Base-by-base conservation (phyloP, 2,113 vertebrate species). In the Callospermophilus lateralis region DNA sequence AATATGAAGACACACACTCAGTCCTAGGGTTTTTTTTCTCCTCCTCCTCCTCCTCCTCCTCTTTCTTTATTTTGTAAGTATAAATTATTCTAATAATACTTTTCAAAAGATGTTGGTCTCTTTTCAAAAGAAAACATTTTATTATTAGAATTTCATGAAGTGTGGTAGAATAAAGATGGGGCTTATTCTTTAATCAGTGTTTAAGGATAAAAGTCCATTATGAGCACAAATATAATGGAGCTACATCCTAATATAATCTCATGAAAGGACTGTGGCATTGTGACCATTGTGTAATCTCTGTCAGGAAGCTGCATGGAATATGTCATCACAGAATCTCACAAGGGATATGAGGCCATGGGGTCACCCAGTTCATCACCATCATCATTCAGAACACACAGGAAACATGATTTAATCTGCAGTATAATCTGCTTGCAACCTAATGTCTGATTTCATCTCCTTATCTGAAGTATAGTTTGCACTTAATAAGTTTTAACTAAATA, bases 81-180 rank as follows among this genome's bases (percentile, higher is more conserved):
- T 51, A 11, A 91, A 68, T 92, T 58, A 68, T 39, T 67, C 42
- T 65, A 72, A 89, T 78, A 28, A 45, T 84, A n/a, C 22, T 84
- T 87, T 72, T 77, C 34, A 81, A 93, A 91, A 48, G 42, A 63
- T 45, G 45, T 45, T 45, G 8, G 45, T 45, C 45, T 45, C 22
- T 84, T 87, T 72, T 77, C 34, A 81, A 93, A 91, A 42, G 55
- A 55, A 89, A 89, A n/a, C 45, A 48, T 65, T 67, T 84, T 90
- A 30, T 65, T 32, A 94, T 74, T 42, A 48, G 51, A 97, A 53
- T 94, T 92, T 76, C 48, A 92, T 84, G 20, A 88, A 48, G 1
- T 84, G 45, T 39, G 34, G 67, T 51, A 28, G 28, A 67, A 58
- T 63, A 20, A 84, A 84, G 24, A 20, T 12, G 13, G 34, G 13